A percentile compares a stretch with the other conserved stretches of the same genome.
Evolutionary conservation across 2,797 vertebrate genomes (phyloP).

Genomic region (Sciaenops ocellatus): DNA sequence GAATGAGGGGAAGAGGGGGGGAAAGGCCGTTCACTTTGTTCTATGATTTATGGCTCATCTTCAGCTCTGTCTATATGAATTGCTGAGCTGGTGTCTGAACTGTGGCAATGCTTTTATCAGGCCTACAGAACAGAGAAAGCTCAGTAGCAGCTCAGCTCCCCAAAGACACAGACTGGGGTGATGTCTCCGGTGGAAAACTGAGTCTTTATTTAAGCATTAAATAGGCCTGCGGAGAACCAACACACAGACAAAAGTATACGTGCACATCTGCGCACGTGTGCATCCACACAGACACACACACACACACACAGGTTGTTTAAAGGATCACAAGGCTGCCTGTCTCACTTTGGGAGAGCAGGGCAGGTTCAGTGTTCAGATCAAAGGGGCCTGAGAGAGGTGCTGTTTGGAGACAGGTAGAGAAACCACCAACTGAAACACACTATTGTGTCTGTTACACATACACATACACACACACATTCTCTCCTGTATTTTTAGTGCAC

Average conservation of each 20-base stretch:
- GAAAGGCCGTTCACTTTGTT: constrained; percentile 79
- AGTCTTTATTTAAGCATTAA: constrained; percentile 88
- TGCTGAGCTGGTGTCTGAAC: constrained; percentile 83
- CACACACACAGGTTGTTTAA: constrained; percentile 74
- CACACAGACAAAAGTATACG: constrained; percentile 44
- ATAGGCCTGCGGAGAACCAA: constrained; percentile 72
- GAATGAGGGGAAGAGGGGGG: constrained; percentile 61
- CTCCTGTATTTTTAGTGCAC: constrained; percentile 45
- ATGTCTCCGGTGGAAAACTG: constrained; percentile 81
- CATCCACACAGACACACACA: constrained; percentile 32
- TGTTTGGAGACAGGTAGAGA: constrained; percentile 80
- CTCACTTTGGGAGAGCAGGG: constrained; percentile 84
- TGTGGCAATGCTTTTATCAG: constrained; percentile 81
- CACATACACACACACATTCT: constrained; percentile 20
- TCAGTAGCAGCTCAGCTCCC: constrained; percentile 80
- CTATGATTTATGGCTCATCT: constrained; percentile 84
- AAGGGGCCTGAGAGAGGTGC: constrained; percentile 84
- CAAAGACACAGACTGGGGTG: constrained; percentile 79
- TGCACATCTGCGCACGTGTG: constrained; percentile 32
- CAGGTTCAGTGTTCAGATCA: constrained; percentile 86
- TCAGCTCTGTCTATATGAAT: constrained; percentile 84
- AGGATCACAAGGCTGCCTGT: constrained; percentile 86
- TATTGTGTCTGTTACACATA: constrained; percentile 25
- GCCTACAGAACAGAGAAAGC: constrained; percentile 78
- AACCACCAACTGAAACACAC: constrained; percentile 76